Conservation (phyloP, 2,797 vertebrate species). For the Hydrocynus forskahlii region DNA sequence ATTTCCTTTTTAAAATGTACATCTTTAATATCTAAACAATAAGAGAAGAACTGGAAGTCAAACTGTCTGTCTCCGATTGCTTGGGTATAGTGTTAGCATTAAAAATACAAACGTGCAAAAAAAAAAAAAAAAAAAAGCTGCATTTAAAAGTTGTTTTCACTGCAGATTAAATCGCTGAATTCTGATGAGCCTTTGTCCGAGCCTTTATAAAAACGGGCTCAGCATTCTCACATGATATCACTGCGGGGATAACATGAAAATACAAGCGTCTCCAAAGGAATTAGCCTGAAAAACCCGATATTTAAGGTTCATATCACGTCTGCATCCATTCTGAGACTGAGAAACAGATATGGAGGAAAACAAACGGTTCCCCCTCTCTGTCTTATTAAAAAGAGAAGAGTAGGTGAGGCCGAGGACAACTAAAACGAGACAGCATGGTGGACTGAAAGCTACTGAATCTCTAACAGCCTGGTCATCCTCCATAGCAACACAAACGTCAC, state of each 20-base stretch:
- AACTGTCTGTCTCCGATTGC: constrained; percentile 22
- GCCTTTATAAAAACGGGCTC: constrained; percentile 19
- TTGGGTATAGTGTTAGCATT: neutral
- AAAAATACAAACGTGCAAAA: constrained; percentile 6
- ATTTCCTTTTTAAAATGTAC: constrained; percentile 51
- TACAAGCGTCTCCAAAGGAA: neutral
- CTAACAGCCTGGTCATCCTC: neutral
- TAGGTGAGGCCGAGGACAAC: neutral
- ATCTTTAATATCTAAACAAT: constrained; percentile 48
- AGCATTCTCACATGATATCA: constrained; percentile 12
- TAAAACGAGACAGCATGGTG: neutral
- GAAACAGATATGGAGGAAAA: neutral
- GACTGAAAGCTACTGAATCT: constrained; percentile 12
- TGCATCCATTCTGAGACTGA: neutral
- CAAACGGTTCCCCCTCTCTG: neutral
- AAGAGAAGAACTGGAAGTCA: constrained; percentile 21
- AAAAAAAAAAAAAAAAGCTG: constrained; percentile 3
- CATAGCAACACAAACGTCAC: neutral
- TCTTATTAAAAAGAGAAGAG: neutral
- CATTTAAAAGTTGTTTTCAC: neutral
- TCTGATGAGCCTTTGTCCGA: constrained; percentile 5
- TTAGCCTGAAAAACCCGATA: neutral
- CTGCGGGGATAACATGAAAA: constrained; percentile 4
- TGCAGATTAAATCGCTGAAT: constrained; percentile 43
- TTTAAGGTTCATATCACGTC: neutral